These are phyloP conservation scores for Notarius lentiginosus DNA, from an alignment of 2,113 vertebrate genomes.

Conservation along the genomic window DNA sequence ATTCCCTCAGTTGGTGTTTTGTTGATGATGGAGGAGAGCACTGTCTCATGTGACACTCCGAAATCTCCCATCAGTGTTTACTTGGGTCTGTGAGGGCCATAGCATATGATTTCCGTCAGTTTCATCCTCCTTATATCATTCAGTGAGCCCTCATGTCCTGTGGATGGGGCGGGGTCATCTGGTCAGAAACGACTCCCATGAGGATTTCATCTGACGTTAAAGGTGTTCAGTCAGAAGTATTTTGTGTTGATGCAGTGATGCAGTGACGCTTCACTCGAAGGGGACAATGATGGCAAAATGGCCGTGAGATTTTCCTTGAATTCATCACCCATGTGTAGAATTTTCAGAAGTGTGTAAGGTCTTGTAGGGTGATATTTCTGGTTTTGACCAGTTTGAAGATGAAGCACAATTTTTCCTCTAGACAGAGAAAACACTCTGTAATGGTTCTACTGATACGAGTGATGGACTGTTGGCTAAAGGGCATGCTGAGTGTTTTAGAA, in stretches of 20 bases:
- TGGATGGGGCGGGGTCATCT: not conserved
- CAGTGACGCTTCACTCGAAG: not conserved
- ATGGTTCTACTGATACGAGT: slow-evolving; percentile 39
- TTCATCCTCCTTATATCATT: not conserved
- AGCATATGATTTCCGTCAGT: not conserved
- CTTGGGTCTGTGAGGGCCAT: not conserved
- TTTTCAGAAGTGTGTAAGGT: not conserved
- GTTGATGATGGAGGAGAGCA: not conserved
- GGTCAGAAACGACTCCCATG: not conserved
- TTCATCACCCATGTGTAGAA: not conserved
- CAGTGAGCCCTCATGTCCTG: not conserved
- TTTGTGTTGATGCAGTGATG: not conserved
- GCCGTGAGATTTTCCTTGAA: not conserved
- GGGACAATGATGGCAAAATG: too few relatives aligned
- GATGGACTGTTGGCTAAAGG: slow-evolving; percentile 49
- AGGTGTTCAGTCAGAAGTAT: not conserved
- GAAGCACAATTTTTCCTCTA: slow-evolving; percentile 26
- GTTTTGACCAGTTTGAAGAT: slow-evolving; percentile 27
- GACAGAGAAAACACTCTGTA: slow-evolving; percentile 28
- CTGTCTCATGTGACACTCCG: not conserved
- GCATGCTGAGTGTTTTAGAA: slow-evolving; percentile 34
- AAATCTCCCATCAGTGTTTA: not conserved
- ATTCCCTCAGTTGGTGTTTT: not conserved
- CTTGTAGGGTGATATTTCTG: not conserved
- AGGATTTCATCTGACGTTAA: not conserved